Base-by-base conservation (phyloP, 2,888 invertebrate species). In the Agriopis marginaria region DNA sequence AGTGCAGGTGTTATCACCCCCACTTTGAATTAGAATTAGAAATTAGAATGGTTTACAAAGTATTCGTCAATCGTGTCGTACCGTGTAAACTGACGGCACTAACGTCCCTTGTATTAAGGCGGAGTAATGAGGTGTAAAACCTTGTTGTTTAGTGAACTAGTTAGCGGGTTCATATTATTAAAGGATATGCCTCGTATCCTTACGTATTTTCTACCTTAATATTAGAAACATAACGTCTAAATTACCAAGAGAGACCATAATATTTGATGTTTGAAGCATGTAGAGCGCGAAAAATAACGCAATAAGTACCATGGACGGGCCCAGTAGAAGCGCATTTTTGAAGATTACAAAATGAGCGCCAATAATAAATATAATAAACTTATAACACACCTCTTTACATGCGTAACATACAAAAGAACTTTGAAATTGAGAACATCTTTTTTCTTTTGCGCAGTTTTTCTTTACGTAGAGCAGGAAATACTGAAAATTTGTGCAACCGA, bases 51-150 rank as follows among this genome's bases (percentile, higher is more conserved):
- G 8, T 42, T 17, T 14, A 40, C 32, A 32, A 11, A 53, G 23
- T 53, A 7, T 6, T 1, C 7, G 32, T 32, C 12, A 59, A 65
- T 68, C 71, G 71, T 72, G 59, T 71, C 76, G 75, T 60, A 3
- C 1, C n/a, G 9, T 66, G 9, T 68, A 70, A 76, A 71, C n/a
- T 5, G 11, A 12, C 23, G 9, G 14, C 49, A 32, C 51, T 71
- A 73, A 72, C 73, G 66, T 71, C 75, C 76, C 70, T 73, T 75
- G 72, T 74, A 77, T 75, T 75, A 77, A 74, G 71, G 73, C 70
- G 74, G 59, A 73, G 76, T 77, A 77, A 77, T 77, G 76, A 77
- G 76, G 76, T 77, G 76, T 77, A 77, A 77, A 77, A 77, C 75
- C 76, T 68, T 75, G 71, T 77, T 77, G 76, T 77, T 77, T 77